Percentiles rank a stretch among this genome's conserved stretches.
These are phyloP conservation scores for Siderastrea siderea DNA, from an alignment of 92 coral and sea anemone species.

Conservation along the genomic window DNA sequence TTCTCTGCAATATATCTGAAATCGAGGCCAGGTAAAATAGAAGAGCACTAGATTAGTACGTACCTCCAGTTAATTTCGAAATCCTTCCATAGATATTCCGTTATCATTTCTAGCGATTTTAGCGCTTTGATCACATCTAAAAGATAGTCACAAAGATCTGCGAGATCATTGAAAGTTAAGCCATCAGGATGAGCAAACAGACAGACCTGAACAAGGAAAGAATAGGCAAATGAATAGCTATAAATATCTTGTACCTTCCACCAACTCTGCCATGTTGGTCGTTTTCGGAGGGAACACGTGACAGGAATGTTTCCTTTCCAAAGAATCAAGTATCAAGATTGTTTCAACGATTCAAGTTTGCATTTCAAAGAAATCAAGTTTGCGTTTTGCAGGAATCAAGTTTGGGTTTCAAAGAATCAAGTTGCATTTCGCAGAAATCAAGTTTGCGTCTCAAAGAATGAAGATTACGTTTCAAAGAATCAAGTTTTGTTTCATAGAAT, in stretches of 20 bases:
- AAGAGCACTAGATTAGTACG: neutral
- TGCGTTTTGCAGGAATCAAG: neutral
- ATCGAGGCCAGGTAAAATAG: no score
- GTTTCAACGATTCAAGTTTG: neutral
- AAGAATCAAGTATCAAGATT: no score
- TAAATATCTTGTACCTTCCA: neutral
- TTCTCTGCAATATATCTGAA: no score
- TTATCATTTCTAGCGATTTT: neutral
- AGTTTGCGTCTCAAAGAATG: neutral
- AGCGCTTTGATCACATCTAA: neutral
- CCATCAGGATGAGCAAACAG: neutral
- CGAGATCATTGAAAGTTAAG: neutral
- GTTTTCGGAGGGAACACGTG: neutral
- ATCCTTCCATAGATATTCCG: slow-evolving; percentile 10
- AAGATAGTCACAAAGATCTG: neutral
- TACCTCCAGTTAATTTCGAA: neutral
- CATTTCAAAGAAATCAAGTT: neutral
- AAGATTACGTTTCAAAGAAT: neutral
- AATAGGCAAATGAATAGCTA: neutral
- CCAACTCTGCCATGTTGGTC: neutral
- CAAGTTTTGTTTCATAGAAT: no score
- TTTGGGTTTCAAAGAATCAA: neutral
- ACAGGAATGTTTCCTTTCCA: neutral
- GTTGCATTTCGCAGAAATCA: no score
- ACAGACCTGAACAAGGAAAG: neutral